Evolutionary conservation across 2,113 vertebrate species (phyloP).

Genomic region (Echinops telfairi): DNA sequence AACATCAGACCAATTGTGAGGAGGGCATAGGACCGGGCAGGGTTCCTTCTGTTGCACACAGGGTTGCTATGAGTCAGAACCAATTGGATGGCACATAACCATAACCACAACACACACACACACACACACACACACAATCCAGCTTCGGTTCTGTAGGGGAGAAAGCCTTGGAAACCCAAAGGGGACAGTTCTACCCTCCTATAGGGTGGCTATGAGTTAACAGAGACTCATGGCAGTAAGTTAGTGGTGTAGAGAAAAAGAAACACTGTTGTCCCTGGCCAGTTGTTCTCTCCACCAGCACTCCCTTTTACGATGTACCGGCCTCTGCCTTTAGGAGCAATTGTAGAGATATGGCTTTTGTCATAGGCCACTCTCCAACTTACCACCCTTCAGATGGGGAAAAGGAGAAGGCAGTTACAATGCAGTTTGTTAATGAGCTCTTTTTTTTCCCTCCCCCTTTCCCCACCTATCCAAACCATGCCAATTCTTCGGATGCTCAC

Average conservation of each 20-base stretch:
- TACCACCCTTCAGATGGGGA: not conserved
- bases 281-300: not conserved
- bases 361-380: not conserved
- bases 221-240: not conserved
- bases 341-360: not conserved
- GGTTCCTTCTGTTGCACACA: no score
- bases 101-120: no score
- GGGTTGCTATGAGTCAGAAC: no score
- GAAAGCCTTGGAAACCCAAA: no score
- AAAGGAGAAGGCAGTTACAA: not conserved
- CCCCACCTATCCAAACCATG: not conserved
- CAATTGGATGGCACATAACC: no score
- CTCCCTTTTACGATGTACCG: not conserved
- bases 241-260: not conserved
- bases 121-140: no score
- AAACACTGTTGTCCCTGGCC: not conserved
- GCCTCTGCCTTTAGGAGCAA: not conserved
- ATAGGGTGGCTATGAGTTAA: no score
- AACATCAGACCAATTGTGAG: no score
- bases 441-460: constrained; percentile 2
- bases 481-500: not conserved
- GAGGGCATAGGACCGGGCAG: no score
- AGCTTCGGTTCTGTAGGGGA: no score
- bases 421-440: not conserved
- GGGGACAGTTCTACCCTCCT: no score